Conservation (phyloP, 2,797 vertebrate genomes). For the Danio aesculapii region DNA sequence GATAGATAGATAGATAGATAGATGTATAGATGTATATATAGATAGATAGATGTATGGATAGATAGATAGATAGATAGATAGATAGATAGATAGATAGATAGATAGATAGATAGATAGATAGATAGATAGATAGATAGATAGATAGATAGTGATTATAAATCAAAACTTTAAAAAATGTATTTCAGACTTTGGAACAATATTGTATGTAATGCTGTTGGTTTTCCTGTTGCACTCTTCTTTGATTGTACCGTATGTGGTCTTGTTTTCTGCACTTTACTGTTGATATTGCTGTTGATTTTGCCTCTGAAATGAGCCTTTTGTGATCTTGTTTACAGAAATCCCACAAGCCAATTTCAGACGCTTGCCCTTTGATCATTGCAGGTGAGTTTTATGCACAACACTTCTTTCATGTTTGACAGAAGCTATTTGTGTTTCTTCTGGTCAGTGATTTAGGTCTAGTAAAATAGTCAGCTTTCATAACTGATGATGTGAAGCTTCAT, state of each 20-base stretch:
- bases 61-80: no score
- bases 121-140: no score
- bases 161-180: no score
- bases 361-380: conserved; percentile 97
- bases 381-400: conserved; percentile 75
- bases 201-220: neutral
- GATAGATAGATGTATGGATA: no score
- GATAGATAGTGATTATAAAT: no score
- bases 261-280: neutral
- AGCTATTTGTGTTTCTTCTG: neutral
- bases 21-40: no score
- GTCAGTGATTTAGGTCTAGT: neutral
- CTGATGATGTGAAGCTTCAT: neutral
- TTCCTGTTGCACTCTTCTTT: neutral
- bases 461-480: neutral
- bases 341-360: conserved; percentile 90
- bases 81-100: no score
- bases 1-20: no score
- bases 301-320: neutral
- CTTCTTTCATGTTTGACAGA: neutral
- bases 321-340: conserved; percentile 78
- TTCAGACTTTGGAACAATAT: neutral
- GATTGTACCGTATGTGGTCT: neutral
- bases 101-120: no score
- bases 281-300: neutral